phyloP scores from a whole-genome alignment of 2,888 invertebrate genomes.

The Dascillus cervinus region DNA sequence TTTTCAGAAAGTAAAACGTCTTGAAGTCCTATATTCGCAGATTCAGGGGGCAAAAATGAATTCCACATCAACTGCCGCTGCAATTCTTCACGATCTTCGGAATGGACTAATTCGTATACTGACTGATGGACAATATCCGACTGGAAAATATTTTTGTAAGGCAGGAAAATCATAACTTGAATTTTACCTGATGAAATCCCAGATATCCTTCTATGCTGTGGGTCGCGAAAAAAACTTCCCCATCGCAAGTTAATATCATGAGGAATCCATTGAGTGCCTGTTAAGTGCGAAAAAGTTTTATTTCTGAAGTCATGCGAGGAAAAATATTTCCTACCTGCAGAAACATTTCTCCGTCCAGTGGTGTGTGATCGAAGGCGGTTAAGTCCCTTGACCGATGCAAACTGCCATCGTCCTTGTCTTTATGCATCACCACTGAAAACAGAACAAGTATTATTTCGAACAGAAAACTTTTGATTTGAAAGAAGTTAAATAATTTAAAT shows the following conservation, averaged over 20 bases:
- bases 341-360: conserved; percentile 92
- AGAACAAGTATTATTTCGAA: conserved; percentile 18
- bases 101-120: conserved; percentile 97
- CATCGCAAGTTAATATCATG: conserved; percentile 96
- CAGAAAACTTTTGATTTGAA: too few species aligned
- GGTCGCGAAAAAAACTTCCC: conserved; percentile 99
- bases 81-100: conserved; percentile 96
- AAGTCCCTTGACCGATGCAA: conserved; percentile 67
- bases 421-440: conserved; percentile 88
- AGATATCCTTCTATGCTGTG: conserved; percentile 99
- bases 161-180: too few species aligned
- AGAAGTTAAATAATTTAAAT: too few species aligned
- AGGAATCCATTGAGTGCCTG: conserved; percentile 98
- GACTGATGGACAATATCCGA: conserved; percentile 99
- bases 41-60: conserved; percentile 78
- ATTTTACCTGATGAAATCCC: conserved; percentile 96
- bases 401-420: conserved; percentile 76
- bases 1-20: conserved; percentile 87
- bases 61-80: conserved; percentile 94
- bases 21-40: conserved; percentile 70
- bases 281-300: not conserved
- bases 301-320: too few species aligned
- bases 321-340: conserved; percentile 87
- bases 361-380: conserved; percentile 81
- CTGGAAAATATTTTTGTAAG: conserved; percentile 67